phyloP scores from a whole-genome alignment of 2,797 vertebrate species.

The Syncerus caffer region DNA sequence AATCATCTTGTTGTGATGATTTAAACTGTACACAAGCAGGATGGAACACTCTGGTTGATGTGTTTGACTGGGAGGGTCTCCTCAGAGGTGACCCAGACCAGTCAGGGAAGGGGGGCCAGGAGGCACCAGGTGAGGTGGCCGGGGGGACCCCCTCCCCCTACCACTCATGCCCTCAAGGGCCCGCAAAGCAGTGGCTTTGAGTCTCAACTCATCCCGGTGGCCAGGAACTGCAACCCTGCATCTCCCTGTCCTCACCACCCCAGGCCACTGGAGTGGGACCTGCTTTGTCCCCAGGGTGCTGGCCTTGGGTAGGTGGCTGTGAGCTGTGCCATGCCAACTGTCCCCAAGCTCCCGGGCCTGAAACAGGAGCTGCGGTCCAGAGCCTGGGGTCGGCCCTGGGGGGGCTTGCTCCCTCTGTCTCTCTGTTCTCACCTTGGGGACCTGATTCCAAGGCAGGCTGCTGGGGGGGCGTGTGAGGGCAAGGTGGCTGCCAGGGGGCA shows the following conservation, averaged over 20 bases:
- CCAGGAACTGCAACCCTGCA: too few relatives aligned
- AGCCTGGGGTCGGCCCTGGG: background rate
- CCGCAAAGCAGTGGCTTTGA: background rate
- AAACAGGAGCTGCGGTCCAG: background rate
- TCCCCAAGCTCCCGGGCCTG: background rate
- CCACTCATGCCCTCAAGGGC: background rate
- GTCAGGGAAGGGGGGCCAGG: background rate
- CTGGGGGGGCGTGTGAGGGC: background rate
- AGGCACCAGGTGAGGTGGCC: background rate
- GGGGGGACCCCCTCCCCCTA: rapidly evolving
- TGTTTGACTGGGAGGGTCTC: background rate
- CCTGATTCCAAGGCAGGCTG: background rate
- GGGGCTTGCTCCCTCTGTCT: background rate
- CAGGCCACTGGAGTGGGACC: background rate
- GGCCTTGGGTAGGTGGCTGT: background rate
- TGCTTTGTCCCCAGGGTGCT: background rate
- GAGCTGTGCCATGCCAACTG: background rate
- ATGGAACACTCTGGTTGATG: background rate
- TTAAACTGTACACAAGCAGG: background rate
- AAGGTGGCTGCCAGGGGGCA: background rate
- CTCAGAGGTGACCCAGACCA: background rate
- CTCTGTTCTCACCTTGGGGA: background rate
- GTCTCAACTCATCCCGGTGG: rapidly evolving
- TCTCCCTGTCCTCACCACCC: background rate
- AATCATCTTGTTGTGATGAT: background rate